These are phyloP conservation scores for Porites evermanni DNA, from an alignment of 92 coral and sea anemone species.

Conservation along the genomic window DNA sequence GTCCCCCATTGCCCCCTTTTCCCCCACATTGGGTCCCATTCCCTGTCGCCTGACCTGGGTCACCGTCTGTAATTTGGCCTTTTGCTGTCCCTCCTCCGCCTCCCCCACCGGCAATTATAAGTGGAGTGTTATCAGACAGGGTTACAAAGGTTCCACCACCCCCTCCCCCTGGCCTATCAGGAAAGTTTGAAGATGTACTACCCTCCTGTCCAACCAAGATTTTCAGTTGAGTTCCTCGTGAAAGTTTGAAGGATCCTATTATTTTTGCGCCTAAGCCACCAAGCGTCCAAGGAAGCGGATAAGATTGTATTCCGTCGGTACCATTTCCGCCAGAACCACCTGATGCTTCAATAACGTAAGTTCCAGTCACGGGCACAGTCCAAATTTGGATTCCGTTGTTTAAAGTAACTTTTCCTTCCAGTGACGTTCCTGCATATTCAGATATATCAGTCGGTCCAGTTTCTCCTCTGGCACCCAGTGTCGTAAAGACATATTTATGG, in stretches of 20 bases:
- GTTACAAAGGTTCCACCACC: constrained; percentile 93
- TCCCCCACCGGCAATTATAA: constrained; percentile 94
- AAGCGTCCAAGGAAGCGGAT: constrained; percentile 27
- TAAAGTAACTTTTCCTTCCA: constrained; percentile 69
- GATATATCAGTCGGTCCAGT: constrained; percentile 68
- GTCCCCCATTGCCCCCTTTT: constrained; percentile 71
- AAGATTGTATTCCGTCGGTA: neutral
- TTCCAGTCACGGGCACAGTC: constrained; percentile 86
- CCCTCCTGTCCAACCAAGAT: constrained; percentile 90
- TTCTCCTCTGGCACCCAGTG: constrained; percentile 73
- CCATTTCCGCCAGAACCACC: constrained; percentile 95
- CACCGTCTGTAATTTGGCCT: constrained; percentile 66
- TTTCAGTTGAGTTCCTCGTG: constrained; percentile 44
- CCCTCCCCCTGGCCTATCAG: constrained; percentile 82
- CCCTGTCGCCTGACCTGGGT: constrained; percentile 79
- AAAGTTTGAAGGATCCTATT: constrained; percentile 69
- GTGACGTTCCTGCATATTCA: constrained; percentile 70
- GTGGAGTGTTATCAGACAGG: constrained; percentile 43
- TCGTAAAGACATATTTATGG: constrained; percentile 48
- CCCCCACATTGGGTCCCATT: constrained; percentile 87
- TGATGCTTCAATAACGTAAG: constrained; percentile 76
- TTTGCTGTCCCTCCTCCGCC: constrained; percentile 80
- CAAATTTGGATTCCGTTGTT: constrained; percentile 82
- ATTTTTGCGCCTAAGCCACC: constrained; percentile 93
- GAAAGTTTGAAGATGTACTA: neutral